Conservation (phyloP, 2,797 vertebrate species). For the Pangasius mekongensis region DNA sequence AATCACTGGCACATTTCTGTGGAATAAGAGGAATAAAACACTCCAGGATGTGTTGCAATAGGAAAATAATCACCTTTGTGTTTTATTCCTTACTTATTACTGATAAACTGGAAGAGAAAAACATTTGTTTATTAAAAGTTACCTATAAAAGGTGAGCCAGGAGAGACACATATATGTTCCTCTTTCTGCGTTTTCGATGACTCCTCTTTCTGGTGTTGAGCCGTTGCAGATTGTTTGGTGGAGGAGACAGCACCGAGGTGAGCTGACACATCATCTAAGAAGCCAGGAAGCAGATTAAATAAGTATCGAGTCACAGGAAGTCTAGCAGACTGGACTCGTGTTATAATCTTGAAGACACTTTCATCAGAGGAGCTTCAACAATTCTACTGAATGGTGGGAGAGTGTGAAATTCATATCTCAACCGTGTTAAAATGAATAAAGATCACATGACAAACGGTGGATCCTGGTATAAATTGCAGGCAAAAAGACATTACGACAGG, state of each 20-base stretch:
- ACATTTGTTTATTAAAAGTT: neutral
- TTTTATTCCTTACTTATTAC: neutral
- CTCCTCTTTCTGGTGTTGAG: conserved; percentile 80
- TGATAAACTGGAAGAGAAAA: neutral
- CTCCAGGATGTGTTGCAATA: neutral
- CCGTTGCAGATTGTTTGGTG: conserved; percentile 59
- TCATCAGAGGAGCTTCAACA: neutral
- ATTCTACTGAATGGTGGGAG: neutral
- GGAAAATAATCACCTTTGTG: neutral
- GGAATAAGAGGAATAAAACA: neutral
- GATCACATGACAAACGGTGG: neutral
- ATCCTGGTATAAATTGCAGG: neutral
- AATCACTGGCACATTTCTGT: neutral
- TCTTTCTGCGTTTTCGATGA: conserved; percentile 80
- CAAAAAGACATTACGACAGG: neutral
- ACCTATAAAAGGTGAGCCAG: conserved; percentile 42
- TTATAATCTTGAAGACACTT: neutral
- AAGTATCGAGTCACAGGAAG: neutral
- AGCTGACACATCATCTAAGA: conserved; percentile 72
- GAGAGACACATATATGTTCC: conserved; percentile 28
- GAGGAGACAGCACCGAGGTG: conserved; percentile 76
- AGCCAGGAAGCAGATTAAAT: conserved; percentile 21
- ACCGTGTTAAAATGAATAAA: neutral
- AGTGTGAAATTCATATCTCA: neutral
- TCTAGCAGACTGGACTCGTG: neutral